phyloP scores from a whole-genome alignment of 2,888 invertebrate genomes.

The Chymomyza procnemis region DNA sequence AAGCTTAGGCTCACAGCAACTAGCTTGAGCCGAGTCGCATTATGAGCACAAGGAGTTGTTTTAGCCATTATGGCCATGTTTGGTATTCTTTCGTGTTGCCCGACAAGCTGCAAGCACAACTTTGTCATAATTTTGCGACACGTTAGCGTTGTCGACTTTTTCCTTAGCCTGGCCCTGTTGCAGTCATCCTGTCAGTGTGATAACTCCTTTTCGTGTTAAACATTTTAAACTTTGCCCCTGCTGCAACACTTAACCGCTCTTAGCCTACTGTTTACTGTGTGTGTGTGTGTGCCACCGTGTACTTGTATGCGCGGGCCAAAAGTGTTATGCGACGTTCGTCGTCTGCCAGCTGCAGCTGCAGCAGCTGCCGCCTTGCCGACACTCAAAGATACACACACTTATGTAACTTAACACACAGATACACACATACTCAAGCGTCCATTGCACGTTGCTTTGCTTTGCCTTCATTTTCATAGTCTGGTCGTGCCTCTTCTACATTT shows the following conservation, averaged over 20 bases:
- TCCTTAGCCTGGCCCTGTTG: conserved; percentile 13
- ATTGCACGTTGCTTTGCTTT: conserved; percentile 48
- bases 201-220: conserved; percentile 73
- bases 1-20: not conserved
- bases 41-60: not conserved
- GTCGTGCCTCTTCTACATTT: conserved; percentile 11
- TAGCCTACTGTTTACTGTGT: not conserved
- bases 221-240: conserved; percentile 58
- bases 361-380: conserved; percentile 53
- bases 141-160: conserved; percentile 26
- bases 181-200: conserved; percentile 54
- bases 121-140: conserved; percentile 62
- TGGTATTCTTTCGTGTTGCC: conserved; percentile 30
- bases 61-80: conserved; percentile 8
- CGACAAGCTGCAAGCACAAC: conserved; percentile 31
- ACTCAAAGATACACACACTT: not conserved
- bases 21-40: not conserved
- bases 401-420: conserved; percentile 33
- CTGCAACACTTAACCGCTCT: not conserved
- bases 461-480: not conserved
- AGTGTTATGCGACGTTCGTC: not conserved
- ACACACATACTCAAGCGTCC: conserved; percentile 60
- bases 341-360: conserved; percentile 32
- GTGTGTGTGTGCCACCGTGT: not conserved
- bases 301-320: not conserved